Percentiles rank a stretch among this genome's conserved stretches.
Conservation (phyloP, 2,113 vertebrate genomes). For the Leucoraja erinaceus region DNA sequence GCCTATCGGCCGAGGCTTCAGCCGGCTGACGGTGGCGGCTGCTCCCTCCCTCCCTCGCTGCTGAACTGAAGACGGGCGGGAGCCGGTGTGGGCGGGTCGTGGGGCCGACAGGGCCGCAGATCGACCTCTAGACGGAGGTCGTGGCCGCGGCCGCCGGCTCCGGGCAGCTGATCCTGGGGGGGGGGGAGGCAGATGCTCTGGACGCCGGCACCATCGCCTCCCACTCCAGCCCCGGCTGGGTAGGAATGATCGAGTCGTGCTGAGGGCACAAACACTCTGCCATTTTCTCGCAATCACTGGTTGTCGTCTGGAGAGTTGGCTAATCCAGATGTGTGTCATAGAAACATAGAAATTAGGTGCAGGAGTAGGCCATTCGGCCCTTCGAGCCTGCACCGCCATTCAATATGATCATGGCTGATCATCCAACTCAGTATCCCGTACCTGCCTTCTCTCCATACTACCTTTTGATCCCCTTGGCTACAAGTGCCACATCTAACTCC, state of each 20-base stretch:
- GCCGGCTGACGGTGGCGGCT: not conserved
- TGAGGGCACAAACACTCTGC: not conserved
- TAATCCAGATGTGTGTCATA: not conserved
- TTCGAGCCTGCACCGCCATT: no score
- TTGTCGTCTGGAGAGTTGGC: not conserved
- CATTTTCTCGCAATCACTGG: not conserved
- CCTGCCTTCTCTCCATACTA: no score
- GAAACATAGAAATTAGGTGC: no score
- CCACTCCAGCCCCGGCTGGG: not conserved
- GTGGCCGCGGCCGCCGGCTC: no score
- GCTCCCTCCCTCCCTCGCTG: not conserved
- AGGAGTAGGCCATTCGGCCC: no score
- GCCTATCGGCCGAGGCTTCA: not conserved
- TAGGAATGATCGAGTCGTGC: not conserved
- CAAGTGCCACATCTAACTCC: no score
- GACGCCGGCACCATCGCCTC: no score
- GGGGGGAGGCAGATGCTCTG: no score
- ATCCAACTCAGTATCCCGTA: no score
- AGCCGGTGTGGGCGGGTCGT: not conserved
- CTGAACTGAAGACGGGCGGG: not conserved
- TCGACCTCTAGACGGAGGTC: not conserved
- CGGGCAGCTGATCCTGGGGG: no score
- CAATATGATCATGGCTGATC: no score
- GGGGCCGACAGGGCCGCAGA: not conserved
- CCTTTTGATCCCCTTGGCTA: no score